phyloP scores from a whole-genome alignment of 2,888 invertebrate genomes.

The Agriopis leucophaearia region DNA sequence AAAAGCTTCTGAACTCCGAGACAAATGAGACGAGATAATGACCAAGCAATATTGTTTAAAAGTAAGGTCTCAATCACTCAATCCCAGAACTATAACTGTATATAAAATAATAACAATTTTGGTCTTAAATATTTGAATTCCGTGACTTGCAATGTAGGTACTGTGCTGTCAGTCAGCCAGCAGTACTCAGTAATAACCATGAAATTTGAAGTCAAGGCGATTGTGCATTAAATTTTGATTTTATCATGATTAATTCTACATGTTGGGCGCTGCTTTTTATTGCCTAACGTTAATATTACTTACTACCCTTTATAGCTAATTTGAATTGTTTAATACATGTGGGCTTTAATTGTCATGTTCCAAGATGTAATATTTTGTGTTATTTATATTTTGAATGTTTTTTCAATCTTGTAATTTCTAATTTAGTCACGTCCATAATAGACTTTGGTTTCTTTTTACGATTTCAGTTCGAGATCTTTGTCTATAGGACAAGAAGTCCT shows the following conservation, averaged over 20 bases:
- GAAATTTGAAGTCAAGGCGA: slow-evolving; percentile 43
- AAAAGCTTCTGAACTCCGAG: slow-evolving; percentile 31
- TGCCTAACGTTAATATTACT: slow-evolving; percentile 19
- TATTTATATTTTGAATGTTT: slow-evolving; percentile 6
- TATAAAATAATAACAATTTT: slow-evolving; percentile 17
- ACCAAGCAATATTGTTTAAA: slow-evolving; percentile 24
- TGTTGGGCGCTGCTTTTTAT: slow-evolving; percentile 40
- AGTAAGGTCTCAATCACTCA: slow-evolving; percentile 26
- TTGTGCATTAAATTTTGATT: slow-evolving; percentile 44
- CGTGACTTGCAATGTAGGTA: slow-evolving; percentile 36
- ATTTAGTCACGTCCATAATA: slow-evolving; percentile 5
- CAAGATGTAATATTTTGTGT: slow-evolving; percentile 5
- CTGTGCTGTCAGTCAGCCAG: too few relatives aligned
- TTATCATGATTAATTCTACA: slow-evolving; percentile 49
- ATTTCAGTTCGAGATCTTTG: slow-evolving; percentile 12
- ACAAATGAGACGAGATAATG: slow-evolving; percentile 32
- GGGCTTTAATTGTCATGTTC: slow-evolving; percentile 9
- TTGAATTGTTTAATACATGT: slow-evolving; percentile 13
- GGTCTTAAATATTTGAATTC: slow-evolving; percentile 18
- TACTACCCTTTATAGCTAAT: slow-evolving; percentile 8
- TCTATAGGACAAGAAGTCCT: slow-evolving; percentile 34
- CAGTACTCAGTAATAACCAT: slow-evolving; percentile 29
- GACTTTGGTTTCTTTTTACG: background rate
- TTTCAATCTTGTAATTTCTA: slow-evolving; percentile 8
- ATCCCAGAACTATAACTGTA: background rate